Evolutionary conservation across 2,888 invertebrate genomes (phyloP).

Genomic region (Pediacus dermestoides): DNA sequence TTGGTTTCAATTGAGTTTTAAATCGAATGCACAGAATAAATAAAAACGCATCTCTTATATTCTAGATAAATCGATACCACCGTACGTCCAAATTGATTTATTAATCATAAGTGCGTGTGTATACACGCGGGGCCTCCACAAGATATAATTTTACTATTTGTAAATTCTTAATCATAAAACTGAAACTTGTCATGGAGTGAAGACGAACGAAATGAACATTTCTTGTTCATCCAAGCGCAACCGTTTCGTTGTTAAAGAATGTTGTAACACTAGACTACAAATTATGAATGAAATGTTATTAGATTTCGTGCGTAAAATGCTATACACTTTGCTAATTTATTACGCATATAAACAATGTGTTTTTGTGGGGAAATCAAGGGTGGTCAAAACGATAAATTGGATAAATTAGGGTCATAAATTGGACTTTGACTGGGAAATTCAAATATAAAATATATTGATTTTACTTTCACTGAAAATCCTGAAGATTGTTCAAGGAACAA

Average conservation of each 20-base stretch:
- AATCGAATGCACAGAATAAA: too few species aligned
- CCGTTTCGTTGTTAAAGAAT: conserved; percentile 1
- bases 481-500: too few species aligned
- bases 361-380: too few species aligned
- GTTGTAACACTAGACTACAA: conserved; percentile 10
- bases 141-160: conserved; percentile 6
- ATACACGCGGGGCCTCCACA: conserved; percentile 4
- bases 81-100: conserved; percentile 8
- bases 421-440: too few species aligned
- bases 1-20: too few species aligned
- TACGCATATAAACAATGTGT: too few species aligned
- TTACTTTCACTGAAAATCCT: too few species aligned
- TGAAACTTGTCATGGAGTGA: conserved; percentile 8
- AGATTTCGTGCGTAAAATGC: conserved; percentile 8
- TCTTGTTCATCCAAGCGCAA: conserved; percentile 5
- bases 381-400: too few species aligned
- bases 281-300: conserved; percentile 9
- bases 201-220: conserved; percentile 8
- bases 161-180: conserved; percentile 4
- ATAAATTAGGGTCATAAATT: too few species aligned
- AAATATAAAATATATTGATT: too few species aligned
- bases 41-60: too few species aligned
- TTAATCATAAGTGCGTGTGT: conserved; percentile 1
- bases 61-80: too few species aligned
- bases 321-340: conserved; percentile 7